Evolutionary conservation across 2,888 invertebrate species (phyloP).

Genomic region (Brachyopa scutellaris): DNA sequence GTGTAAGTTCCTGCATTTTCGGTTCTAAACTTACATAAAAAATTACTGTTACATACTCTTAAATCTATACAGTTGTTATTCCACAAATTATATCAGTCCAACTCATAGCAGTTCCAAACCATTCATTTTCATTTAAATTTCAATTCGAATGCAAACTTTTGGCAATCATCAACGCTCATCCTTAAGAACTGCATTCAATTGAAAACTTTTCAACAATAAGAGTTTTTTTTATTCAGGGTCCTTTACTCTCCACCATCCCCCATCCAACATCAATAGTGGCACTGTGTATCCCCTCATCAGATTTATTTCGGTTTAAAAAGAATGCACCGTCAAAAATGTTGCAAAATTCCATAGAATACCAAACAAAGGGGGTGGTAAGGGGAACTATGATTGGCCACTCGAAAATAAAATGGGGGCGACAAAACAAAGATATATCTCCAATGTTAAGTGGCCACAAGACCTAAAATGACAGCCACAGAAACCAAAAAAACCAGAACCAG

Average conservation of each 20-base stretch:
- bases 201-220: slow-evolving; percentile 24
- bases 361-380: background rate
- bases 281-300: slow-evolving; percentile 27
- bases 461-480: slow-evolving; percentile 65
- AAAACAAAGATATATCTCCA: slow-evolving; percentile 52
- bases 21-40: no score
- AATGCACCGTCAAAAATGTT: slow-evolving; percentile 54
- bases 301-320: slow-evolving; percentile 24
- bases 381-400: background rate
- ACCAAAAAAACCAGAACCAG: no score
- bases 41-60: no score
- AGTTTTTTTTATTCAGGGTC: background rate
- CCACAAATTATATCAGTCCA: background rate
- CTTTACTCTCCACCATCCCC: background rate
- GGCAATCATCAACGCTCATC: background rate
- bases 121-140: slow-evolving; percentile 6
- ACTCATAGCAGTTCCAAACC: background rate
- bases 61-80: no score
- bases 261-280: slow-evolving; percentile 7
- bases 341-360: slow-evolving; percentile 21
- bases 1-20: no score
- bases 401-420: background rate
- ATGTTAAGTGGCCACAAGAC: slow-evolving; percentile 56
- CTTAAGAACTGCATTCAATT: slow-evolving; percentile 32
- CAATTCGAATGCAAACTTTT: slow-evolving; percentile 13